Evolutionary conservation across 35 echinoderm and acorn worm genomes (phyloP).

Genomic region (Apostichopus californicus): DNA sequence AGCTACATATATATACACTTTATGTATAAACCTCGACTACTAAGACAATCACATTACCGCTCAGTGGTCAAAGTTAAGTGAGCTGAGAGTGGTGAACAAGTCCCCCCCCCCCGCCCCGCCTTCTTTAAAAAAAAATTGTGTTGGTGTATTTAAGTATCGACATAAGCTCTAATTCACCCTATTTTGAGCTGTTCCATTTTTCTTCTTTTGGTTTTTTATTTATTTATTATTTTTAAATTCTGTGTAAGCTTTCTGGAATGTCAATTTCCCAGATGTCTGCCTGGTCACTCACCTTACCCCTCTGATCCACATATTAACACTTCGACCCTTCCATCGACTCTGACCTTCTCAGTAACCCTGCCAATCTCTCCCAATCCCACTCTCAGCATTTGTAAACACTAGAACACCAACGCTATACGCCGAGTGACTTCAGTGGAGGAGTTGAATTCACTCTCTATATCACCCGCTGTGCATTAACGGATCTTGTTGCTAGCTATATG

Average conservation of each 20-base stretch:
- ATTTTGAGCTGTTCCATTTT: neutral
- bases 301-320: conserved; percentile 41
- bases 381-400: neutral
- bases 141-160: neutral
- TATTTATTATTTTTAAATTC: neutral
- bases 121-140: neutral
- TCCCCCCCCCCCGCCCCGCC: no score
- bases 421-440: neutral
- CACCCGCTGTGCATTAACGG: conserved; percentile 44
- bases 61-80: neutral
- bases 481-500: conserved; percentile 28
- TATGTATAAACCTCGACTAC: no score
- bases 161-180: neutral
- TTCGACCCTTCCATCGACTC: neutral
- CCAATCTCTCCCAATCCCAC: conserved; percentile 5
- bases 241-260: conserved; percentile 37
- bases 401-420: neutral
- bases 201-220: neutral
- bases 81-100: no score
- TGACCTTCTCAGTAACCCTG: conserved; percentile 38
- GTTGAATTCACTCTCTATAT: neutral
- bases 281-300: conserved; percentile 45
- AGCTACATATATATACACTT: no score
- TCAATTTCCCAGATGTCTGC: conserved; percentile 38
- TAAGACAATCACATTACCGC: neutral